These are phyloP conservation scores for Volucella bombylans DNA, from an alignment of 2,888 invertebrate species.

Conservation along the genomic window DNA sequence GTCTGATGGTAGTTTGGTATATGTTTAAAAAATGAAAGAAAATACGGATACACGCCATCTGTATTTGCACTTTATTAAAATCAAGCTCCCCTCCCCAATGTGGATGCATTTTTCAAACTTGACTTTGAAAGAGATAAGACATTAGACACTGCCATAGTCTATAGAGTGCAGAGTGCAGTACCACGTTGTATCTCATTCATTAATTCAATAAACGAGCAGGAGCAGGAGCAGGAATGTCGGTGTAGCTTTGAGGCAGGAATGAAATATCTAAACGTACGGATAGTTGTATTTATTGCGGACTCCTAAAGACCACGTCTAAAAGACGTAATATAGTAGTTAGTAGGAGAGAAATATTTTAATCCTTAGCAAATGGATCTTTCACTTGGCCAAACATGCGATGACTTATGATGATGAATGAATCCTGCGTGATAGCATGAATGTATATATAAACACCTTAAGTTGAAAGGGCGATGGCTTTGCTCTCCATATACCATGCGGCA, in stretches of 20 bases:
- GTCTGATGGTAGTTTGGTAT: slow-evolving; percentile 12
- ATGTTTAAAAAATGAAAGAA: slow-evolving; percentile 7
- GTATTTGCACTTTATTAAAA: slow-evolving; percentile 69
- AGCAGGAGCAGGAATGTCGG: slow-evolving; percentile 19
- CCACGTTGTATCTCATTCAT: slow-evolving; percentile 74
- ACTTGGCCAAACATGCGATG: slow-evolving; percentile 76
- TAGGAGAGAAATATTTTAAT: slow-evolving; percentile 60
- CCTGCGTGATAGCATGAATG: slow-evolving; percentile 77
- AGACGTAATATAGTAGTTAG: slow-evolving; percentile 7
- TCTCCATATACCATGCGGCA: neutral
- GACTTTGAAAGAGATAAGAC: slow-evolving; percentile 58
- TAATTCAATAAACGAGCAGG: slow-evolving; percentile 69
- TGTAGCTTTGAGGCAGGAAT: neutral
- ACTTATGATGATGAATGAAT: slow-evolving; percentile 82
- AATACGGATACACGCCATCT: slow-evolving; percentile 49
- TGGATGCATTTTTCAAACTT: slow-evolving; percentile 67
- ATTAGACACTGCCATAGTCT: slow-evolving; percentile 45
- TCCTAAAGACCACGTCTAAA: slow-evolving; percentile 17
- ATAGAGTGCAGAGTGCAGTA: slow-evolving; percentile 45
- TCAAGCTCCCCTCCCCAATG: slow-evolving; percentile 8
- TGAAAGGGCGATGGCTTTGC: slow-evolving; percentile 33
- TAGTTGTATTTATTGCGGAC: slow-evolving; percentile 40
- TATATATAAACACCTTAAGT: slow-evolving; percentile 27
- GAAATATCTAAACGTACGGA: slow-evolving; percentile 27
- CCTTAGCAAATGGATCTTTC: slow-evolving; percentile 69